phyloP scores from a whole-genome alignment of 2,113 vertebrate genomes.

The Mirounga angustirostris region DNA sequence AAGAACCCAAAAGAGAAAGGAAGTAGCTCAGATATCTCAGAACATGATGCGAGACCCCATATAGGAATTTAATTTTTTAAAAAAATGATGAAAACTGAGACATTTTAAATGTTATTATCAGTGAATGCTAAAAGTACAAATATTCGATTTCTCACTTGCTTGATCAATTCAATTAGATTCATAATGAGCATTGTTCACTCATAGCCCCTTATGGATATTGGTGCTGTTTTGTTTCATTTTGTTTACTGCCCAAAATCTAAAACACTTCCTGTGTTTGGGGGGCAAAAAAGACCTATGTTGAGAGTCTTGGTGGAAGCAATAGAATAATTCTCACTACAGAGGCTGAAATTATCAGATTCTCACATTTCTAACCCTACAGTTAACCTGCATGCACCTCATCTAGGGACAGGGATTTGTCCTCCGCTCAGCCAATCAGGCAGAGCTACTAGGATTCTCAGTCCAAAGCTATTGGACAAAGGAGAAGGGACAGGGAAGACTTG shows the following conservation, averaged over 20 bases:
- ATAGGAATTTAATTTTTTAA: neutral
- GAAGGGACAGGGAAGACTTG: neutral
- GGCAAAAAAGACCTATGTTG: accelerated
- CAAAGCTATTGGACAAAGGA: neutral
- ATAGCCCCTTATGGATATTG: neutral
- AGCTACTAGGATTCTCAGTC: neutral
- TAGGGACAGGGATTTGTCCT: neutral
- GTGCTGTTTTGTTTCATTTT: neutral
- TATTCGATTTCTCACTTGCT: neutral
- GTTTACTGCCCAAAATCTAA: neutral
- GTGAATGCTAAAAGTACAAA: neutral
- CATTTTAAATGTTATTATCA: neutral
- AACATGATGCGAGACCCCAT: neutral
- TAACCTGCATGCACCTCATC: neutral
- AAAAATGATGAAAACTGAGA: neutral
- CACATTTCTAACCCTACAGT: neutral
- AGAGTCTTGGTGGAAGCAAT: neutral
- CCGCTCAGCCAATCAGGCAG: neutral
- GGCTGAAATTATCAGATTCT: neutral
- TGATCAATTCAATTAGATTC: conserved; percentile 16
- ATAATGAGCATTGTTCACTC: neutral
- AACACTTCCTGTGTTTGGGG: neutral
- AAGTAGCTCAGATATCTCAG: neutral
- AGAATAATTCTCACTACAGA: neutral
- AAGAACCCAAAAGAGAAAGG: neutral